A percentile compares a stretch with the other conserved stretches of the same genome.
Conservation (phyloP, 1,140 invertebrate species). For the Lucilia sericata region DNA sequence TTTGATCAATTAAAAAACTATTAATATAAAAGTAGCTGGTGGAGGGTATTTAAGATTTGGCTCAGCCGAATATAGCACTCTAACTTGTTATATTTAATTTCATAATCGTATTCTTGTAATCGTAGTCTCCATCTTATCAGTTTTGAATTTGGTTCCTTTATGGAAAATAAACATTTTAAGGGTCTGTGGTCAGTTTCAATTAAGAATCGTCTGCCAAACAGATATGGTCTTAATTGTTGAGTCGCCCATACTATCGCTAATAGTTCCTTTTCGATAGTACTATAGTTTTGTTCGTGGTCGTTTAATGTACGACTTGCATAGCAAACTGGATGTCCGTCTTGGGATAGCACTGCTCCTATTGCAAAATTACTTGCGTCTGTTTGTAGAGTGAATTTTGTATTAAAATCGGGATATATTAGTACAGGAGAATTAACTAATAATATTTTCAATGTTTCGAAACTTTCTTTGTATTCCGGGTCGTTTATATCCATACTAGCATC, state of each 20-base stretch:
- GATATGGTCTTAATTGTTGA: conserved; percentile 63
- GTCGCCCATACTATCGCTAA: conserved; percentile 65
- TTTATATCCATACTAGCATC: neutral
- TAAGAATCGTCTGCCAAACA: conserved; percentile 14
- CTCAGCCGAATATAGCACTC: no score
- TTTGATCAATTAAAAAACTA: no score
- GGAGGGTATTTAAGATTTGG: no score
- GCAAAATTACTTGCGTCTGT: conserved; percentile 46
- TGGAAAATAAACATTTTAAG: conserved; percentile 18
- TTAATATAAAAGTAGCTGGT: no score
- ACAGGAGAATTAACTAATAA: conserved; percentile 15
- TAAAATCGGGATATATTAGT: conserved; percentile 29
- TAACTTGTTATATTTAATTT: conserved; percentile 42
- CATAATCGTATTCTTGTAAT: conserved; percentile 39
- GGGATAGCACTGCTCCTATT: conserved; percentile 58
- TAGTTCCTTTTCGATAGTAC: conserved; percentile 69
- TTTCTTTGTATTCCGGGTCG: neutral
- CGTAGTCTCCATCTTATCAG: conserved; percentile 20
- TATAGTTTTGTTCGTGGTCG: conserved; percentile 61
- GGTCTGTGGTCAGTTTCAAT: neutral
- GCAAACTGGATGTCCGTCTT: conserved; percentile 56
- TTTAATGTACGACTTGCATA: conserved; percentile 62
- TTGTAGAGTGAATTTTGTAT: neutral
- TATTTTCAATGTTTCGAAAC: neutral
- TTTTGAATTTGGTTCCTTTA: conserved; percentile 33